phyloP scores from a whole-genome alignment of 1,140 invertebrate species.

The Cataglyphis hispanica region DNA sequence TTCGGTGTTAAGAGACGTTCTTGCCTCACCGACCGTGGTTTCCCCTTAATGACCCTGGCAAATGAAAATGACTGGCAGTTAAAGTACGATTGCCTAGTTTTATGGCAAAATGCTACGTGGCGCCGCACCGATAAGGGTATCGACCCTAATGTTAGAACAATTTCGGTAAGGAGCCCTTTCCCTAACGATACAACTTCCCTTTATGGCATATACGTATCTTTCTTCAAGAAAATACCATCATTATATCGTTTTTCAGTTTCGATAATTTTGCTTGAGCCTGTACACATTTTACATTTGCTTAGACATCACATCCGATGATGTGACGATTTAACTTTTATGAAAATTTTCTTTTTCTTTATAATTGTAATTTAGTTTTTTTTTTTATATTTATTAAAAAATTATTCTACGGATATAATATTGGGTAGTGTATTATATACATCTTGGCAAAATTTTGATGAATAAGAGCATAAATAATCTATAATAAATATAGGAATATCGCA shows the following conservation, averaged over 20 bases:
- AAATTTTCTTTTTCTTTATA: background rate
- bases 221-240: background rate
- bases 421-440: background rate
- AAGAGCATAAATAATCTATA: background rate
- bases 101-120: constrained; percentile 74
- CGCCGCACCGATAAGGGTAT: constrained; percentile 74
- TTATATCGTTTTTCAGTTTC: background rate
- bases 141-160: constrained; percentile 71
- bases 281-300: background rate
- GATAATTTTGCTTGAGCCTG: background rate
- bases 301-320: background rate
- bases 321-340: background rate
- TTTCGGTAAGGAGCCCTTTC: constrained; percentile 70
- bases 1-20: constrained; percentile 26
- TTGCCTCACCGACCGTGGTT: constrained; percentile 50
- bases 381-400: background rate
- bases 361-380: background rate
- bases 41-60: constrained; percentile 77
- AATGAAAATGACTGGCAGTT: constrained; percentile 81
- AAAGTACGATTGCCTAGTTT: constrained; percentile 78
- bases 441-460: background rate
- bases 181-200: constrained; percentile 38
- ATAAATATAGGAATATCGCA: background rate
- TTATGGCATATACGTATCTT: background rate
- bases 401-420: background rate